A percentile compares a stretch with the other conserved stretches of the same genome.
Conservation (phyloP, 2,888 invertebrate species). For the Phytoseiulus persimilis region DNA sequence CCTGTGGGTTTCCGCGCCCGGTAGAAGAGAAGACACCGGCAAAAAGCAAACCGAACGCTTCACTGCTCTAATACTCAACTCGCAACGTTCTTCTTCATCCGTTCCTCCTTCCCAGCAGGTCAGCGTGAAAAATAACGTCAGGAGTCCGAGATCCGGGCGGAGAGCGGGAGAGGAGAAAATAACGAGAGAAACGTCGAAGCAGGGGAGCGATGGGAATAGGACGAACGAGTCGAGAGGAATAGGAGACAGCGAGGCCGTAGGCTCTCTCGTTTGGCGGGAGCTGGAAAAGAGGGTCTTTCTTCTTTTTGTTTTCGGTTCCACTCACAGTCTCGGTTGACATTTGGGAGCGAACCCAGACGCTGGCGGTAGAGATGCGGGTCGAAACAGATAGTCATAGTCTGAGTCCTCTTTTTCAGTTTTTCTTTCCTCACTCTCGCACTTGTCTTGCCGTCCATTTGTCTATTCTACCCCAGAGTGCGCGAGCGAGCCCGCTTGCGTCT, state of each 20-base stretch:
- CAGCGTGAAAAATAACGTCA: constrained; percentile 34
- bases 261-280: no score
- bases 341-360: neutral
- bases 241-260: neutral
- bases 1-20: neutral
- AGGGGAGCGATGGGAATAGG: neutral
- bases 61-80: constrained; percentile 16
- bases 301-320: no score
- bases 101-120: neutral
- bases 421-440: neutral
- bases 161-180: neutral
- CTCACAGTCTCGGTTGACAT: neutral
- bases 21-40: neutral
- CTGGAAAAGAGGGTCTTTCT: no score
- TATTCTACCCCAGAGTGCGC: neutral
- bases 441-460: neutral
- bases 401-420: neutral
- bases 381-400: neutral
- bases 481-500: neutral
- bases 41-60: neutral
- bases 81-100: neutral
- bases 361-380: neutral
- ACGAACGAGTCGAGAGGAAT: neutral
- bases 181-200: neutral
- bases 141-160: neutral